These are phyloP conservation scores for Hirtodrosophila duncani DNA, from an alignment of 2,888 invertebrate species.

Conservation along the genomic window DNA sequence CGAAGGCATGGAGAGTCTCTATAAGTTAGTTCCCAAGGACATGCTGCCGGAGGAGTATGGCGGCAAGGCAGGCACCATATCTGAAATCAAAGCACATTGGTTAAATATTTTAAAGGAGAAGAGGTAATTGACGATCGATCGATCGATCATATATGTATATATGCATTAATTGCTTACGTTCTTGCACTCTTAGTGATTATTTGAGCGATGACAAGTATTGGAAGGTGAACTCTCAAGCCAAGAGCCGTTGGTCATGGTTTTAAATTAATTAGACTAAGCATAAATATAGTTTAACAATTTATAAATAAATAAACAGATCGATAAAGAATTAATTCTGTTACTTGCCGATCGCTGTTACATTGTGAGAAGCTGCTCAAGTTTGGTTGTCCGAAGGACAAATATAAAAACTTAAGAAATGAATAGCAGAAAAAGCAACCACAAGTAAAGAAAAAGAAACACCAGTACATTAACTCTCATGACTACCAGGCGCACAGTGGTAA, in stretches of 20 bases:
- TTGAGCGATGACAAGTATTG: constrained; percentile 81
- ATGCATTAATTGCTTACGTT: no score
- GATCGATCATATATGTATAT: background rate
- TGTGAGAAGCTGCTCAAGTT: no score
- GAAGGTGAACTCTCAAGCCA: constrained; percentile 78
- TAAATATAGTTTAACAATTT: no score
- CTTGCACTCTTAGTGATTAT: constrained; percentile 81
- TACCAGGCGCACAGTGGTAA: no score
- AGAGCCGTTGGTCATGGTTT: constrained; percentile 61
- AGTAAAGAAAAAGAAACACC: no score
- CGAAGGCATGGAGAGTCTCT: constrained; percentile 80
- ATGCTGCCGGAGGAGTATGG: constrained; percentile 83
- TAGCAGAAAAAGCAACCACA: no score
- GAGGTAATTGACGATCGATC: constrained; percentile 36
- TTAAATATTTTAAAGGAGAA: constrained; percentile 73
- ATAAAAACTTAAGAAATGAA: no score
- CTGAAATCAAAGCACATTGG: constrained; percentile 78
- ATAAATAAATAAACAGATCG: no score
- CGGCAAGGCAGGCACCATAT: constrained; percentile 79
- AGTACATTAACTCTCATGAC: no score
- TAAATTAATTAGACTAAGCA: constrained; percentile 5
- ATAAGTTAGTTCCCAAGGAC: constrained; percentile 80
- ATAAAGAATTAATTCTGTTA: no score
- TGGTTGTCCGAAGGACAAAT: no score
- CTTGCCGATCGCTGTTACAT: no score